Conservation (phyloP, 2,113 vertebrate genomes). For the Brachypteracias leptosomus region DNA sequence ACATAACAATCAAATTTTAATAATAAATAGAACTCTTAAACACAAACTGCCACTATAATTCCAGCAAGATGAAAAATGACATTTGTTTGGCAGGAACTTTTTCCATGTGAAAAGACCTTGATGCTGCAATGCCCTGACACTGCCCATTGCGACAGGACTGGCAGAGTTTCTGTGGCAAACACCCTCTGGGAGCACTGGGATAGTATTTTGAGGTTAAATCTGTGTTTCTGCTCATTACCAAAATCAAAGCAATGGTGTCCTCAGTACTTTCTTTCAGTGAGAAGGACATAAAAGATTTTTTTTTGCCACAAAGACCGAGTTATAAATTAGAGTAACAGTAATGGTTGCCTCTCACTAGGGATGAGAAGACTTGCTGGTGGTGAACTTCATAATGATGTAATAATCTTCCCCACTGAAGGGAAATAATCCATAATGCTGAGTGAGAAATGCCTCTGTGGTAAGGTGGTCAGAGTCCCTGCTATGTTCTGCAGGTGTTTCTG, state of each 20-base stretch:
- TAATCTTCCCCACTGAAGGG: fast-evolving
- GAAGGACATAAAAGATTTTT: neutral
- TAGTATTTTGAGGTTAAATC: neutral
- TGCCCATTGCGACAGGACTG: neutral
- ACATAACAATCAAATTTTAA: neutral
- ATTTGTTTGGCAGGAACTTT: neutral
- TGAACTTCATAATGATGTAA: neutral
- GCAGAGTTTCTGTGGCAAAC: neutral
- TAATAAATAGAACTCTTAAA: neutral
- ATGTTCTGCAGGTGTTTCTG: neutral
- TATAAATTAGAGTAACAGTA: neutral
- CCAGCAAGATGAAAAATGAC: neutral
- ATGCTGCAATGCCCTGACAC: neutral
- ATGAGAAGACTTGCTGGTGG: neutral
- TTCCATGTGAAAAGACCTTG: neutral
- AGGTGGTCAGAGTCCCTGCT: neutral
- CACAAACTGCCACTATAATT: neutral
- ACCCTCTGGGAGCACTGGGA: fast-evolving
- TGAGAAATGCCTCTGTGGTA: fast-evolving
- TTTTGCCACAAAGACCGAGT: neutral
- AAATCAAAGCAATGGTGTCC: neutral
- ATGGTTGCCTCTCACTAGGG: neutral
- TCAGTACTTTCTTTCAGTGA: neutral
- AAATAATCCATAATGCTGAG: fast-evolving
- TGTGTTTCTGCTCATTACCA: neutral